A percentile compares a stretch with the other conserved stretches of the same genome.
phyloP scores from a whole-genome alignment of 2,797 vertebrate genomes.

The Danio kyathit region DNA sequence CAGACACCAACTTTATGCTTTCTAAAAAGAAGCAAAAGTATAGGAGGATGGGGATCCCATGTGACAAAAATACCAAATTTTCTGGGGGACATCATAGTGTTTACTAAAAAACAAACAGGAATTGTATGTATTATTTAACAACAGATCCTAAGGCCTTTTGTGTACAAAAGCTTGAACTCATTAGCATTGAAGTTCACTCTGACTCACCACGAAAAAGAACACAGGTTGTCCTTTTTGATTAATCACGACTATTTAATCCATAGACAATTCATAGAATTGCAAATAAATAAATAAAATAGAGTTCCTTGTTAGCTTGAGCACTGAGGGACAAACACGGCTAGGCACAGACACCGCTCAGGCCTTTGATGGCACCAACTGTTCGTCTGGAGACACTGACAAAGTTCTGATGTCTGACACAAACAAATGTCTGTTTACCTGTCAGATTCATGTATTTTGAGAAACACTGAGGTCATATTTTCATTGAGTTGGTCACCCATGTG shows the following conservation, averaged over 20 bases:
- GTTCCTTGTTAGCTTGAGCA: neutral
- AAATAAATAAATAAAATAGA: neutral
- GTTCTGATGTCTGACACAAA: slow-evolving; percentile 6
- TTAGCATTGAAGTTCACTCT: neutral
- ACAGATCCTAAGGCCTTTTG: neutral
- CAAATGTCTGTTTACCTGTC: slow-evolving; percentile 5
- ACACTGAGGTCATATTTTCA: slow-evolving; percentile 14
- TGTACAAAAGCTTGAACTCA: neutral
- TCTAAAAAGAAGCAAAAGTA: no score
- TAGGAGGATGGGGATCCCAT: no score
- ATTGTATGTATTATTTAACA: neutral
- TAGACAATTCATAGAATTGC: neutral
- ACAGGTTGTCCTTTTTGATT: neutral
- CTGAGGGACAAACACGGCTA: no score
- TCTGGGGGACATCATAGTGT: no score
- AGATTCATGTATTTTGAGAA: slow-evolving; percentile 1
- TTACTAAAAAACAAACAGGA: no score
- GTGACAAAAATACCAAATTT: no score
- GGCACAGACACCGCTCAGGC: neutral
- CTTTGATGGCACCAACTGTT: neutral
- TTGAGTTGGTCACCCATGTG: slow-evolving; percentile 36
- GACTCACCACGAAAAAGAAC: neutral
- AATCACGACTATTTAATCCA: neutral
- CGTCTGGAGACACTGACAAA: neutral
- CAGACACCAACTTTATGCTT: no score